Base-by-base conservation (phyloP, 2,113 vertebrate species). In the Tupaia tana region DNA sequence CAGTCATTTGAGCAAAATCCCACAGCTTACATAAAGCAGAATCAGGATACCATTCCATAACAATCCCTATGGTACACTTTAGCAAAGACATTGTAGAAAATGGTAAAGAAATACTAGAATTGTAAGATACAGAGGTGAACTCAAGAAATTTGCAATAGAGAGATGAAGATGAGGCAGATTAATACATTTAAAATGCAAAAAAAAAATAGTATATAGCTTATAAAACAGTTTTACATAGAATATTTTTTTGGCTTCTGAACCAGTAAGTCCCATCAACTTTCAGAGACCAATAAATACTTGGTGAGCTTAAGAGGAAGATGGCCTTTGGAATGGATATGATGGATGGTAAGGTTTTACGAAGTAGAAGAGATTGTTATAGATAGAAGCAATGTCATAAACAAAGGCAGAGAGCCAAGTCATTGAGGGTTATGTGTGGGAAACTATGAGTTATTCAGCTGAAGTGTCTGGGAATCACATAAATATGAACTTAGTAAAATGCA, bases 401-500 rank as follows among this genome's bases (percentile, higher is more conserved):
- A 75, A 84, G 64, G 66, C 71, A 93, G 56, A 59, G 29, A 89
- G 67, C 82, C 89, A 93, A 83, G 69, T 89, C 85, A 61, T 54
- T 81, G 67, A 79, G 82, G 78, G 31, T 71, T 75, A 11, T 71
- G 29, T 89, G 52, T 78, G 63, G 73, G 71, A 91, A 95, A 90
- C 64, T 34, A 34, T 77, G 77, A 89, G 90, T 59, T 93, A 69
- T 87, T 88, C 59, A 70, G 90, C 77, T 88, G 88, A 66, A 85
- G 31, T 82, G 74, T 58, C 81, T 90, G 85, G 67, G 88, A 95
- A 80, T 88, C 85, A 22, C 58, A 84, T 91, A 66, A 29, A 94
- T 91, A 93, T 89, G 70, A 91, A 89, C 34, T 95, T 93, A 52
- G 64, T 67, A 89, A 86, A 64, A 56, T 67, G 58, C 87, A 25